A percentile compares a stretch with the other conserved stretches of the same genome.
These are phyloP conservation scores for Typhlichthys eigenmanni DNA, from an alignment of 2,797 vertebrate genomes.

Conservation along the genomic window DNA sequence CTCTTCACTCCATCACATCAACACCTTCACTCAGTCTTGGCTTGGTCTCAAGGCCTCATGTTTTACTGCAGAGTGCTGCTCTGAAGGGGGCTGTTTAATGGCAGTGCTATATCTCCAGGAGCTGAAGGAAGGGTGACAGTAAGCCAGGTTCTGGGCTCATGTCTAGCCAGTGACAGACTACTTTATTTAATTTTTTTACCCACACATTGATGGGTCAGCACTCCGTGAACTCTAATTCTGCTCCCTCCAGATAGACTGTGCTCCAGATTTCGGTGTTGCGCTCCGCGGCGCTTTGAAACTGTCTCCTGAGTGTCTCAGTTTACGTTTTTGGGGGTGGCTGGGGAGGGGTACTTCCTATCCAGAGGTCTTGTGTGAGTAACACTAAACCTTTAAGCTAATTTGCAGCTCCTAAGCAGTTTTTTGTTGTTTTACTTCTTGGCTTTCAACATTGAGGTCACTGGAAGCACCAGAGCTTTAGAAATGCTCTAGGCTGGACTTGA, in stretches of 20 bases:
- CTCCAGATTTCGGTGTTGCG: constrained; percentile 51
- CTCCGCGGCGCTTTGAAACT: constrained; percentile 54
- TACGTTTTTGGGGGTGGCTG: constrained; percentile 55
- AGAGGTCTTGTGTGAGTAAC: constrained; percentile 54
- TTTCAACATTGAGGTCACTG: constrained; percentile 27
- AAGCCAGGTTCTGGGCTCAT: constrained; percentile 39
- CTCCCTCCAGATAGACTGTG: constrained; percentile 38
- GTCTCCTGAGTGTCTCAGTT: constrained; percentile 64
- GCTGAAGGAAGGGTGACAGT: constrained; percentile 18
- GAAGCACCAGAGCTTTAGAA: constrained; percentile 15
- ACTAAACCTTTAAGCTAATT: constrained; percentile 69
- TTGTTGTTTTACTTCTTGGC: constrained; percentile 45
- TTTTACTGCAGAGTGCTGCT: constrained; percentile 61
- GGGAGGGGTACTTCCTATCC: constrained; percentile 60
- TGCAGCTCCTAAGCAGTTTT: constrained; percentile 56
- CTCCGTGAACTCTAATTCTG: constrained; percentile 5
- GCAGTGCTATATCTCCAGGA: constrained; percentile 38
- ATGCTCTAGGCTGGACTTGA: constrained; percentile 11
- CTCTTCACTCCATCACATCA: constrained; percentile 66
- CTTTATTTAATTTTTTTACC: constrained; percentile 10
- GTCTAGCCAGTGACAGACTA: constrained; percentile 9
- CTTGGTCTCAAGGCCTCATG: constrained; percentile 63
- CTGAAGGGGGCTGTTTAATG: constrained; percentile 55
- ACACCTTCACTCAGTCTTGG: constrained; percentile 71
- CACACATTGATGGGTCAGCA: constrained; percentile 2